Conservation (phyloP, 2,797 vertebrate species). For the Platyrinchus mystaceus region DNA sequence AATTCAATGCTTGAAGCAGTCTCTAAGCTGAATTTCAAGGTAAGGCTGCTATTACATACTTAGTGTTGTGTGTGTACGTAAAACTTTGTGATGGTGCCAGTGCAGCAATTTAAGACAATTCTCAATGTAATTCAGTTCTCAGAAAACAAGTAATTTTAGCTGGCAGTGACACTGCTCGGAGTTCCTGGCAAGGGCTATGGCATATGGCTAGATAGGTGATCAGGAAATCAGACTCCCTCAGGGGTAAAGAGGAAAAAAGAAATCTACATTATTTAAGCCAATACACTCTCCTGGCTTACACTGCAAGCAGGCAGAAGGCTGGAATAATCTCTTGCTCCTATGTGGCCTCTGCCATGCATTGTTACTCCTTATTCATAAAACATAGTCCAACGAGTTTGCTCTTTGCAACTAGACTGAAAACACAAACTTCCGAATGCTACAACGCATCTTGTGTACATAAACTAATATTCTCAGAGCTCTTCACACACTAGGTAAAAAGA, state of each 20-base stretch:
- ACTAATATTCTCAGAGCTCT: background rate
- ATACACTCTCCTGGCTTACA: background rate
- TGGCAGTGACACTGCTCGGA: constrained; percentile 21
- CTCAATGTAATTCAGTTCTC: constrained; percentile 5
- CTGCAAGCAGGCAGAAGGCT: background rate
- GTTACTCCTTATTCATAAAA: background rate
- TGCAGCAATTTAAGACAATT: background rate
- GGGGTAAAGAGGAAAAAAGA: constrained; percentile 11
- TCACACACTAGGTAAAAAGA: background rate
- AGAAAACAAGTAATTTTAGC: constrained; percentile 56
- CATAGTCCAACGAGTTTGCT: background rate
- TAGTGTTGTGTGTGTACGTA: background rate
- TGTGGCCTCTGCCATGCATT: background rate
- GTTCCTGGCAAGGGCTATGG: constrained; percentile 24
- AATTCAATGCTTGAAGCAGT: constrained; percentile 52
- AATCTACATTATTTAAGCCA: constrained; percentile 58
- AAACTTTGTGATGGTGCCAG: background rate
- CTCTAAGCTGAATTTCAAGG: constrained; percentile 30
- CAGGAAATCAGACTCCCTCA: constrained; percentile 55
- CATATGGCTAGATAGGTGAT: constrained; percentile 44
- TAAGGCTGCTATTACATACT: background rate
- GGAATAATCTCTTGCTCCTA: background rate
- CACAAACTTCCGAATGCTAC: background rate
- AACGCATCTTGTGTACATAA: background rate
- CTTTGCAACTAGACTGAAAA: background rate